Evolutionary conservation across 2,113 vertebrate species (phyloP), one percentile per base, ranked within the genome.

Genomic region (Scortum barcoo): DNA sequence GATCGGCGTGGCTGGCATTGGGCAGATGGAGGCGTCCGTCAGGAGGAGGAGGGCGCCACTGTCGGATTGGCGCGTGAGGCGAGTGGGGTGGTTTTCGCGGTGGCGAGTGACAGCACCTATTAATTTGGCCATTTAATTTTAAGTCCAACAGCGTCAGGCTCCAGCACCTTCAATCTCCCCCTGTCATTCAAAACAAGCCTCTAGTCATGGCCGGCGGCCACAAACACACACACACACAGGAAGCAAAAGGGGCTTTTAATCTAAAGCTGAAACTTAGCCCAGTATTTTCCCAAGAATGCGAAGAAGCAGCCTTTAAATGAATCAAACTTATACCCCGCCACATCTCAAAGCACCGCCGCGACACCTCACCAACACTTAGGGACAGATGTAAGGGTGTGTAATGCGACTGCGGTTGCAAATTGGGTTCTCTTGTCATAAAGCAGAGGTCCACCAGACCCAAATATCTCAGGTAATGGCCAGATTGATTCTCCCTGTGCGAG

Each of bases 81-180:
- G 24, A 78, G 81, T 63, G 54, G 54, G 86, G 83, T 72, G 76
- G 82, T 81, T 90, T 90, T 78, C 60, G 30, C 56, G 44, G 78
- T 54, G 5, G 67, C 51, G 81, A 89, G 67, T 90, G 93, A 93
- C 93, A 91, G 93, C 86, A 78, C 53, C 91, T 85, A 90, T 93
- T 95, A 91, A 94, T 94, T 93, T 93, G 85, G 73, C 85, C 70
- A 54, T 92, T 94, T 93, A 89, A 92, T 90, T 93, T 87, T 80
- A 87, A 90, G 91, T 88, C 92, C 87, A 84, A 91, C 88, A 84
- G 76, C 71, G 87, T 90, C 93, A 91, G 86, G 94, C 93, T 89
- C 88, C 88, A 89, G 81, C 91, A 86, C 88, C 83, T 91, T 93
- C 92, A 89, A 90, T 93, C 89, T 92, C 76, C 30, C 42, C 44